These are phyloP conservation scores for Empidonax alnorum DNA, from an alignment of 2,113 vertebrate species.

Conservation along the genomic window DNA sequence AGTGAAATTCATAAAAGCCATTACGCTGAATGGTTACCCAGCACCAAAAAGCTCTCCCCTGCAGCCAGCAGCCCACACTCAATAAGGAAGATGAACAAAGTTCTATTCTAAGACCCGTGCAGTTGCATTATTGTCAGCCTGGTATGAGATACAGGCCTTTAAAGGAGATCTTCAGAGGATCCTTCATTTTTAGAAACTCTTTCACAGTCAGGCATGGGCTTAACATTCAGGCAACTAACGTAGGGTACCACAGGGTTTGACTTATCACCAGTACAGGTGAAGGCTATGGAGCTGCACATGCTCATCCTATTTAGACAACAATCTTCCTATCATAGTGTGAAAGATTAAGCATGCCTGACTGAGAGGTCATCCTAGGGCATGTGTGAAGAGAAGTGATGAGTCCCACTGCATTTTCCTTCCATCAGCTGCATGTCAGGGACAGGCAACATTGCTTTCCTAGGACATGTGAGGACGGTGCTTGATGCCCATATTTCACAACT, in stretches of 20 bases:
- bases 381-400: neutral
- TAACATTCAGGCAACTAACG: neutral
- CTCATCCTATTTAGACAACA: neutral
- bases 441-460: neutral
- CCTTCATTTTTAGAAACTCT: neutral
- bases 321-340: neutral
- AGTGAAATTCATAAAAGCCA: constrained; percentile 58
- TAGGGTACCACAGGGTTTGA: neutral
- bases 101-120: constrained; percentile 43
- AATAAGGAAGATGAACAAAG: constrained; percentile 55
- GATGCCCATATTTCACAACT: neutral
- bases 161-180: constrained; percentile 51
- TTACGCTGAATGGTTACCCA: constrained; percentile 57
- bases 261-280: neutral
- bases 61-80: constrained; percentile 26
- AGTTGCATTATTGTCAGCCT: constrained; percentile 18
- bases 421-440: too few relatives aligned
- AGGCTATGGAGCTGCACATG: neutral
- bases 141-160: constrained; percentile 36
- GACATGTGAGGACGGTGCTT: neutral
- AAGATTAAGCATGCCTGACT: neutral
- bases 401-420: neutral
- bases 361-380: neutral
- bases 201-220: neutral
- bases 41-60: constrained; percentile 15